These are phyloP conservation scores for Tachyglossus aculeatus DNA, from an alignment of 2,797 vertebrate species.

Conservation along the genomic window DNA sequence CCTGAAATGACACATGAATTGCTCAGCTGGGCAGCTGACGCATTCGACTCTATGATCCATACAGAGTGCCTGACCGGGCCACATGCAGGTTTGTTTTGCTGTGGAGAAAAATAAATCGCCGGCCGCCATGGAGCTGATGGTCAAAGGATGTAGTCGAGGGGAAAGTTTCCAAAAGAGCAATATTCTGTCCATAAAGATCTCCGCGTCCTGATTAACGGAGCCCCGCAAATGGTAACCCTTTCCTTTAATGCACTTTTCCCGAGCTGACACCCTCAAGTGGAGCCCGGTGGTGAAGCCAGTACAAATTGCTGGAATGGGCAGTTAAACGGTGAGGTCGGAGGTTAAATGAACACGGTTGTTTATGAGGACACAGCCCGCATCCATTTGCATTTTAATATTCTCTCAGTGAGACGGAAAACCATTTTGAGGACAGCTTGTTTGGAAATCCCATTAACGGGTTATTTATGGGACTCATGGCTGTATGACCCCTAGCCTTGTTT, in stretches of 20 bases:
- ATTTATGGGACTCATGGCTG: conserved; percentile 98
- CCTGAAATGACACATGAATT: not conserved
- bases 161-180: conserved; percentile 72
- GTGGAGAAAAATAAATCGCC: not conserved
- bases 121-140: not conserved
- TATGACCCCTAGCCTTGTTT: conserved; percentile 96
- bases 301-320: conserved; percentile 99
- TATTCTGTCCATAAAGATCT: conserved; percentile 77
- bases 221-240: conserved; percentile 80
- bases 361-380: conserved; percentile 98
- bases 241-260: conserved; percentile 72
- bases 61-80: no score
- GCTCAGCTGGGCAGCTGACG: not conserved
- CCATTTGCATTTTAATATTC: conserved; percentile 99
- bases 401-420: conserved; percentile 83
- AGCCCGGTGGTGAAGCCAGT: conserved; percentile 77
- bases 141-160: conserved; percentile 10
- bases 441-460: conserved; percentile 99
- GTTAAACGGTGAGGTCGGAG: conserved; percentile 94
- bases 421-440: conserved; percentile 95
- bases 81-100: no score
- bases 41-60: no score
- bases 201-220: conserved; percentile 87
- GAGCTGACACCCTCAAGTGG: conserved; percentile 65
- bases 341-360: conserved; percentile 99